These are phyloP conservation scores for Phlogophora meticulosa DNA, from an alignment of 2,888 invertebrate genomes.

Conservation along the genomic window DNA sequence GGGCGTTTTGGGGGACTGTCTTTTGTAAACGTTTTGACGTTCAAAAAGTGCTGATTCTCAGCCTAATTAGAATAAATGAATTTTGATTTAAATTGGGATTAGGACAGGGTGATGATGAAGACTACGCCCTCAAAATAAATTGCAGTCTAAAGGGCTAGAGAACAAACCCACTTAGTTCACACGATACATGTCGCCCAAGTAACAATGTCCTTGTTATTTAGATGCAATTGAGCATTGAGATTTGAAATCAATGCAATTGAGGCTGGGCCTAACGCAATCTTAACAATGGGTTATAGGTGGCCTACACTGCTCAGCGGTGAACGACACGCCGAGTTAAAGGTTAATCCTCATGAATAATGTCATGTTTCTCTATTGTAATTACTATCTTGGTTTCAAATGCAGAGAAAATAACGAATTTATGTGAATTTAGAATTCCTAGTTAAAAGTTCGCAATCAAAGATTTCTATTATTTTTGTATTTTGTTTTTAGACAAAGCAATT, in stretches of 20 bases:
- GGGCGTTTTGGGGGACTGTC: no score
- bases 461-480: no score
- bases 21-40: no score
- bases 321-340: slow-evolving; percentile 42
- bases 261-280: slow-evolving; percentile 44
- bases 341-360: slow-evolving; percentile 38
- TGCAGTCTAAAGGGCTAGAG: not conserved
- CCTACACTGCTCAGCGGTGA: slow-evolving; percentile 42
- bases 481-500: no score
- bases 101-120: not conserved
- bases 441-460: no score
- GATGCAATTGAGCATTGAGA: slow-evolving; percentile 15
- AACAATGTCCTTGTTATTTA: slow-evolving; percentile 27
- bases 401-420: not conserved
- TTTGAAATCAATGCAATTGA: slow-evolving; percentile 10
- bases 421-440: no score
- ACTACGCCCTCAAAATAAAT: not conserved
- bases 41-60: no score
- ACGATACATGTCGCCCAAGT: slow-evolving; percentile 23
- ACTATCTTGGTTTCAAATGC: not conserved
- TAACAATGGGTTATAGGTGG: slow-evolving; percentile 48
- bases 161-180: slow-evolving; percentile 10
- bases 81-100: no score
- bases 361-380: not conserved
- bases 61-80: no score